Evolutionary conservation across 2,113 vertebrate species (phyloP), one percentile per base, ranked within the genome.

Genomic region (Megaceryle maxima): DNA sequence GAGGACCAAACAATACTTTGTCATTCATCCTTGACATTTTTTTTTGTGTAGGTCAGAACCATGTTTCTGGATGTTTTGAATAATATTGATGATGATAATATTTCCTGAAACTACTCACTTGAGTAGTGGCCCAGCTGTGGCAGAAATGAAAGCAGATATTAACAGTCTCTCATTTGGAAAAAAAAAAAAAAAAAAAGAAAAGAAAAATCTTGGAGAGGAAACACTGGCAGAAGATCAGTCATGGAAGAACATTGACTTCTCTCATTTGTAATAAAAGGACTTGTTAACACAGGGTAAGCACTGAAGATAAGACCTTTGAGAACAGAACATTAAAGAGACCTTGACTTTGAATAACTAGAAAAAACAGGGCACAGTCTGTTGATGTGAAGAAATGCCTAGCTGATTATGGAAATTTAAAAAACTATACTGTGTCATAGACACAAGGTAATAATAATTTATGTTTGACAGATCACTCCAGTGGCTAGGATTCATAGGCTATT

Each of bases 101-200:
- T 87, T 96, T 74, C 79, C 60, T 87, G 88, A 67, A 92, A 6
- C 79, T 80, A 80, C 62, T 90, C 37, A 43, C 41, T 90, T 94
- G 90, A 66, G 74, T 37, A 67, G 15, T 39, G 26, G 12, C 35
- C 39, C 60, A 39, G 66, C 57, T 85, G 92, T 12, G 41, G 16
- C 22, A 91, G 69, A 80, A 56, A 72, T 79, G 15, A 87, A 84
- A 89, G 84, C 8, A 3, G 10, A 33, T 53, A 51, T 92, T 93
- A 59, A 44, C 76, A 92, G 39, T 46, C 77, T 83, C 26, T 55
- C 33, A 41, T 43, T 72, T 88, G 77, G 24, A 88, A 91, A 94
- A 94, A 37, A 37, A 37, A 37, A 37, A 37, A 37, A 37, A 37
- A 37, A 37, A 85, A 92, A 64, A 12, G 70, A 21, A 43, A 59